Base-by-base conservation (phyloP, 2,888 invertebrate genomes). In the Plemyria rubiginata region DNA sequence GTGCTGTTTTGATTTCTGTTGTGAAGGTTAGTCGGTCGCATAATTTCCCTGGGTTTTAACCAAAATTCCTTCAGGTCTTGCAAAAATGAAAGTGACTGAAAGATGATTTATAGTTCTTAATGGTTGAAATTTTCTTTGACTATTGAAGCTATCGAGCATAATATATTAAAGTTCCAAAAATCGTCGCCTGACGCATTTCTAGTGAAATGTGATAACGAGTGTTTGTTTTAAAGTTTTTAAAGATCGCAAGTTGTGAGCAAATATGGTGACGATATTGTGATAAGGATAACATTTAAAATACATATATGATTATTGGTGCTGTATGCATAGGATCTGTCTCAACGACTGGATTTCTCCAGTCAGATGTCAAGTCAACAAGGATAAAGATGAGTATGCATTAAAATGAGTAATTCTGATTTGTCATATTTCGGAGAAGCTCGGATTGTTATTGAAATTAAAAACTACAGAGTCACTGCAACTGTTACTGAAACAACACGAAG, bases 291-390 rank as follows among this genome's bases (percentile, higher is more conserved):
- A 51, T 52, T 46, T 45, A 36, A 32, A 49, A 43, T 53, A 53
- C 36, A n/a, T 38, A 53, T 43, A n/a, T 38, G 11, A 38, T 32
- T 32, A 32, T 6, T 32, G 8, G 32, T 8, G 12, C 16, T 12
- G n/a, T 29, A 29, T 6, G 2, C 1, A 8, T 22, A 40, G 28
- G 36, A 45, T 15, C 36, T 55, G 54, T 55, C 54, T 55, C 50
- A 54, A 40, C 43, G 32, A 36, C n/a, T 16, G 54, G 60, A 51
- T 38, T 54, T 60, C 36, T 54, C 60, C 43, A 28, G 9, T 43
- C 11, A n/a, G n/a, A n/a, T 22, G 22, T 22, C n/a, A n/a, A n/a
- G 22, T 22, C 3, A 3, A 36, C 55, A 38, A 45, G 54, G 45
- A 60, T 50, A 60, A 57, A n/a, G 41, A 38, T 9, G 36, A 6